A percentile compares a stretch with the other conserved stretches of the same genome.
Conservation (phyloP, 2,888 invertebrate species). For the Resseliella maxima region DNA sequence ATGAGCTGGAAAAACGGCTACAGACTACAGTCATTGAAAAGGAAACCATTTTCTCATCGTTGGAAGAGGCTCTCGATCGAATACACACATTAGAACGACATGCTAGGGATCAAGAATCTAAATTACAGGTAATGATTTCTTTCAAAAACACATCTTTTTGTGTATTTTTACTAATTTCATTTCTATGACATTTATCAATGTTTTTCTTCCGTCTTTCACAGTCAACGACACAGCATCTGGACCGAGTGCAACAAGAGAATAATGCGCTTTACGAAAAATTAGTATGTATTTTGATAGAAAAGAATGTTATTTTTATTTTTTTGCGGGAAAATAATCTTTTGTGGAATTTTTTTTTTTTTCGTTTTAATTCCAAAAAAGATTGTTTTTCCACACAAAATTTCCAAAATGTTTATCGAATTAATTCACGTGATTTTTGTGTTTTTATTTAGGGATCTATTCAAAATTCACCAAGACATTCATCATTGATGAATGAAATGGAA, state of each 20-base stretch:
- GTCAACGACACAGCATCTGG: conserved; percentile 76
- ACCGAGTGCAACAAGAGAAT: conserved; percentile 78
- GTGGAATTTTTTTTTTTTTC: no score
- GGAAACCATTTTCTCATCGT: conserved; percentile 79
- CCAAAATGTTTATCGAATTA: no score
- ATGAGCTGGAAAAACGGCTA: conserved; percentile 85
- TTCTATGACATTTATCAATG: not conserved
- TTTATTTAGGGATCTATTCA: conserved; percentile 58
- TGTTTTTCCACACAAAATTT: no score
- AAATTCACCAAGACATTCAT: conserved; percentile 68
- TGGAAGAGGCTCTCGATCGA: conserved; percentile 92
- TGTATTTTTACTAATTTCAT: no score
- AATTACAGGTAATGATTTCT: conserved; percentile 64
- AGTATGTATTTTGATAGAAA: conserved; percentile 63
- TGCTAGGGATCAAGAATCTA: conserved; percentile 80
- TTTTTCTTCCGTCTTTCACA: conserved; percentile 62
- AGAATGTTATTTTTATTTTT: no score
- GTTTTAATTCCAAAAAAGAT: no score
- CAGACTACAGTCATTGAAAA: conserved; percentile 82
- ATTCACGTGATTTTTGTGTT: no score
- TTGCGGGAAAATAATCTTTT: no score
- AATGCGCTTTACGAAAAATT: conserved; percentile 77
- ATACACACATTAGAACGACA: conserved; percentile 87
- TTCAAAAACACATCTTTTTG: not conserved
- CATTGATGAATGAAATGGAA: conserved; percentile 92